A percentile compares a stretch with the other conserved stretches of the same genome.
Evolutionary conservation across 1,140 invertebrate genomes (phyloP).

Genomic region (Rhyacophila brunnea): DNA sequence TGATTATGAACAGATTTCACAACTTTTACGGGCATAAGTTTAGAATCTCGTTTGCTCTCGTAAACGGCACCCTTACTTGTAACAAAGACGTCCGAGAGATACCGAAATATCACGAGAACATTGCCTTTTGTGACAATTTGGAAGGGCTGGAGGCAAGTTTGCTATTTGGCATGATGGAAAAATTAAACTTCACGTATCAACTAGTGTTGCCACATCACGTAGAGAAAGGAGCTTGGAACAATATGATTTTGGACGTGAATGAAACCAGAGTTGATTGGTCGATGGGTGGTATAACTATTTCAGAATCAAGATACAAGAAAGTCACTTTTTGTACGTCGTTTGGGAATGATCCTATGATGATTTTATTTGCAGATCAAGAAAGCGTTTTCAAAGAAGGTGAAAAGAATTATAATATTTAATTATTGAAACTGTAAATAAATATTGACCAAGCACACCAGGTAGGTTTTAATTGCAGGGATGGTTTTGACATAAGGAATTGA

Average conservation of each 20-base stretch:
- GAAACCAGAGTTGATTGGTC: conserved; percentile 19
- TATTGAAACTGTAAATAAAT: too few relatives aligned
- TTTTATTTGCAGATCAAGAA: conserved; percentile 10
- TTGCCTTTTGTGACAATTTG: conserved; percentile 2
- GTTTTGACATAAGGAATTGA: too few relatives aligned
- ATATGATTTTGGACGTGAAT: conserved; percentile 22
- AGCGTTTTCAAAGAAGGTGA: conserved; percentile 17
- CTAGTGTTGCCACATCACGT: conserved; percentile 13
- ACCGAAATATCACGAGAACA: neutral
- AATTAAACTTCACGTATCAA: conserved; percentile 15
- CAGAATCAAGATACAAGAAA: conserved; percentile 12
- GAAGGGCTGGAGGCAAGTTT: conserved; percentile 18
- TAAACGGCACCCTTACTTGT: conserved; percentile 13
- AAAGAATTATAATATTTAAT: neutral
- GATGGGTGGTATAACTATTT: conserved; percentile 21
- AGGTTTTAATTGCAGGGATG: too few relatives aligned
- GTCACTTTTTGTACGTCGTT: conserved; percentile 14
- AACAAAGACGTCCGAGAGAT: neutral
- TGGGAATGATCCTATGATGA: conserved; percentile 21
- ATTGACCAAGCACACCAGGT: too few relatives aligned
- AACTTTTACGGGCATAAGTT: conserved; percentile 19
- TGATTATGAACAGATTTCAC: conserved; percentile 1
- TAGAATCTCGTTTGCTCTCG: conserved; percentile 8
- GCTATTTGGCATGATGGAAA: conserved; percentile 10
- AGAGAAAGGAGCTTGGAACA: conserved; percentile 14